Base-by-base conservation (phyloP, 2,888 invertebrate genomes). In the Ichneumoninae sp. region DNA sequence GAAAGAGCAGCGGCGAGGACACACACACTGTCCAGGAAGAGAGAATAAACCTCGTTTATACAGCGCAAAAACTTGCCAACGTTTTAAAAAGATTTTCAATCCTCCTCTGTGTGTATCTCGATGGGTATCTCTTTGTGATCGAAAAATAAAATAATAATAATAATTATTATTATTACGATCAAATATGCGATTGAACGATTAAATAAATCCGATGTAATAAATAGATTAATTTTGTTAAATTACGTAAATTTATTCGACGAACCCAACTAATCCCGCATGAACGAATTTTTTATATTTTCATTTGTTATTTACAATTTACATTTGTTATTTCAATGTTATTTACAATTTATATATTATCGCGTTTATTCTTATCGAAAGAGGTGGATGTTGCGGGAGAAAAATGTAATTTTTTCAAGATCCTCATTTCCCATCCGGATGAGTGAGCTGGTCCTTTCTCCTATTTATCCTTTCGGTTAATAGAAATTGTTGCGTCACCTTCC, bases 401-500 rank as follows among this genome's bases (percentile, higher is more conserved):
- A 57, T 13, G 57, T 19, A 57, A 57, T 57, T 57, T 57, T 26
- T 26, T 0, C 8, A 26, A 57, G 26, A 57, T 26, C 4, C 57
- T 8, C 1, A 8, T 57, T 57, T 57, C 57, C 22, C 19, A 57
- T 22, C 22, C 57, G 57, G 22, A 19, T 13, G 26, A 57, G 10
- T 26, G 57, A 26, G 57, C 10, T 26, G 22, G 22, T 19, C 57
- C 10, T 60, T 13, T 16, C 13, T 26, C 60, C 13, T 75, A 77
- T 80, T 69, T 83, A 76, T 82, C 70, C 79, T 71, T 80, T 65
- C 57, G 19, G 60, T 68, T 30, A 74, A 84, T 83, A 69, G 72
- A 84, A 87, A 87, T 87, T 84, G 86, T 87, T 87, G 87, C 87
- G 78, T 83, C 83, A 82, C 77, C 83, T 82, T 86, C 80, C 84